Evolutionary conservation across 2,113 vertebrate genomes (phyloP).

Genomic region (Catagonus wagneri): DNA sequence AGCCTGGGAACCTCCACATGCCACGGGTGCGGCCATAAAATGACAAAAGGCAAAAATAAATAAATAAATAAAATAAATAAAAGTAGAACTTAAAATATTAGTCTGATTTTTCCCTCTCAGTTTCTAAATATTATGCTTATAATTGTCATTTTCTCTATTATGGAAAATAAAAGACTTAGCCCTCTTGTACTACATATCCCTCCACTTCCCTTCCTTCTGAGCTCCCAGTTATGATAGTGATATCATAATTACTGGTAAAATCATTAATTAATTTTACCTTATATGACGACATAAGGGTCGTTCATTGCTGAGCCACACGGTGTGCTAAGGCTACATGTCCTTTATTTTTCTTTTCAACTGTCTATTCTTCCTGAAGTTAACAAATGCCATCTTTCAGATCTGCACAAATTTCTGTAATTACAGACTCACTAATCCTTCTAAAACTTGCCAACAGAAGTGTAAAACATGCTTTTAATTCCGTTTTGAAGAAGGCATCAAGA

Average conservation of each 20-base stretch:
- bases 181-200: not conserved
- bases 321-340: not conserved
- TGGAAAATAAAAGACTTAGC: not conserved
- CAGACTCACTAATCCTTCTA: not conserved
- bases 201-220: not conserved
- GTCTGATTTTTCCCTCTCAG: not conserved
- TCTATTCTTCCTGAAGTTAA: conserved; percentile 7
- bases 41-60: no score
- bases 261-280: not conserved
- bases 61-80: no score
- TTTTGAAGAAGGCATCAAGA: not conserved
- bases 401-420: not conserved
- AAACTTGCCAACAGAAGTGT: conserved; percentile 1
- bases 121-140: conserved; percentile 33
- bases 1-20: no score
- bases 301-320: not conserved
- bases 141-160: not conserved
- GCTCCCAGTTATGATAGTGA: not conserved
- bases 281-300: not conserved
- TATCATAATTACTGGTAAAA: not conserved
- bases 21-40: no score
- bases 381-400: not conserved
- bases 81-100: not conserved
- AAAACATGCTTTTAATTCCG: not conserved
- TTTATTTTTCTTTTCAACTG: not conserved